Base-by-base conservation (phyloP, 2,888 invertebrate genomes). In the Hedychridium roseum region DNA sequence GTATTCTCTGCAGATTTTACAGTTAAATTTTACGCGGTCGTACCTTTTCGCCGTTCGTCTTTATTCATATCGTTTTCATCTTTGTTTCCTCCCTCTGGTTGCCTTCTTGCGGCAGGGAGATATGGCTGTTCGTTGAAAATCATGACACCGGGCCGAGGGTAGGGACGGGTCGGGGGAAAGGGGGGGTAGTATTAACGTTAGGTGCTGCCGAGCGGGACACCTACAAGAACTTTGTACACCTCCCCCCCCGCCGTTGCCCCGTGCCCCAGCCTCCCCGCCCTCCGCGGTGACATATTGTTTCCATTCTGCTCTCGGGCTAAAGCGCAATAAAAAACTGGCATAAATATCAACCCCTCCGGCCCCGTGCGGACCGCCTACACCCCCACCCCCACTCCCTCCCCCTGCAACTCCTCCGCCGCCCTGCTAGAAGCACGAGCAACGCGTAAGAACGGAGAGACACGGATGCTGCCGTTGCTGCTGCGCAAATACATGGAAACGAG, bases 271-370 rank as follows among this genome's bases (percentile, higher is more conserved):
- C 36, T 42, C 44, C 48, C 37, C 53, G 56, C 51, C 46, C 48
- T 35, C 34, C 57, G n/a, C 39, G 57, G 72, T 74, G 77, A 78
- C 76, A 75, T 77, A 77, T 78, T 78, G 76, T 78, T 78, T 74
- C 73, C 74, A 76, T 76, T 76, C 74, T 63, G 61, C 61, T 68
- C 65, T 60, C 64, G 56, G 63, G 68, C 66, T 67, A 70, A 60
- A 68, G 73, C 60, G 68, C 68, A 72, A 76, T 75, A 76, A 76
- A 76, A 76, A 71, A 70, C 68, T 48, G 67, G 74, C 74, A 78
- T 78, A 78, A 77, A 78, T 78, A 78, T 76, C 68, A 60, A 45
- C 59, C 57, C 42, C 50, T 45, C 54, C 49, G 54, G 60, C 55
- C 38, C 44, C 45, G 44, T n/a, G n/a, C n/a, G n/a, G n/a, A n/a